phyloP scores from a whole-genome alignment of 1,140 invertebrate genomes.

The Ceratitis capitata region DNA sequence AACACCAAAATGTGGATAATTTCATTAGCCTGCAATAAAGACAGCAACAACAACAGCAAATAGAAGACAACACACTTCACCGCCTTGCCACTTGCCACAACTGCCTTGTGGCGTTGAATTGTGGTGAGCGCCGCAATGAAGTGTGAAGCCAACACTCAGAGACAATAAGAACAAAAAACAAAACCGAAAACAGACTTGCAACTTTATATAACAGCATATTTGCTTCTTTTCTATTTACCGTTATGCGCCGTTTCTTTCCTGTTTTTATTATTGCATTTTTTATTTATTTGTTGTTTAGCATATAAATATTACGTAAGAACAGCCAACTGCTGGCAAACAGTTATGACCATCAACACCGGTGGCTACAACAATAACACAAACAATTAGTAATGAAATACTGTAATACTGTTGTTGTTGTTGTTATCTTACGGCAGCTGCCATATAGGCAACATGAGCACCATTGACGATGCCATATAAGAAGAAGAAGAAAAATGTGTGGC shows the following conservation, averaged over 20 bases:
- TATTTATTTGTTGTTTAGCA: not conserved
- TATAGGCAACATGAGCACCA: conserved; percentile 29
- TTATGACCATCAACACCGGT: not conserved
- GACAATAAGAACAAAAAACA: not conserved
- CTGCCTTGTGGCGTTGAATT: conserved; percentile 5
- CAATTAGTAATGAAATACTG: too few species aligned
- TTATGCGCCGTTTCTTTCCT: not conserved
- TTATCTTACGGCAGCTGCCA: conserved; percentile 4
- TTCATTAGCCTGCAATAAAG: not conserved
- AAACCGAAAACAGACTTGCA: not conserved
- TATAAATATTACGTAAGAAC: conserved; percentile 22
- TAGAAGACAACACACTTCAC: not conserved
- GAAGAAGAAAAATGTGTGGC: not conserved
- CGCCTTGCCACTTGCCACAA: not conserved
- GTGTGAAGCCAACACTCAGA: not conserved
- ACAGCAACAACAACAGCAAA: not conserved
- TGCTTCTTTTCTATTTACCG: conserved; percentile 1
- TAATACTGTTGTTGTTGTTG: not conserved
- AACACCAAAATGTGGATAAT: not conserved
- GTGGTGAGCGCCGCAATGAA: not conserved
- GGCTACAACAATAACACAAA: not conserved
- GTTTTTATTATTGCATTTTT: not conserved
- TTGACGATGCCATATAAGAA: too few species aligned
- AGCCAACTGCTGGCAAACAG: not conserved
- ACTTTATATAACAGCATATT: not conserved